Percentiles rank a stretch among this genome's conserved stretches.
Conservation (phyloP, 2,888 invertebrate genomes). For the Nasonia oneida region DNA sequence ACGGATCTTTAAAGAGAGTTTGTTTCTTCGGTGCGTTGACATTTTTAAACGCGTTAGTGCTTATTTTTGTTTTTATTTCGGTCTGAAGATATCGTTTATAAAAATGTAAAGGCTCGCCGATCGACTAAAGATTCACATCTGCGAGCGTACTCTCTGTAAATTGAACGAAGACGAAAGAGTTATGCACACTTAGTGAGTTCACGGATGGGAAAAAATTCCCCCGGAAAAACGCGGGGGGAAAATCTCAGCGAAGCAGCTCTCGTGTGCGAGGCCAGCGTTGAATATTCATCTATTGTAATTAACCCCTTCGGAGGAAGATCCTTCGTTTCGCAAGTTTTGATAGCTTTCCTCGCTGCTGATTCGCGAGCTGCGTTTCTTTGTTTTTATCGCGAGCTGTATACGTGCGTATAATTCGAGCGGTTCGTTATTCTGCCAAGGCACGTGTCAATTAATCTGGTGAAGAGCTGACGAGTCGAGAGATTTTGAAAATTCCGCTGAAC, state of each 20-base stretch:
- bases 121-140: not conserved
- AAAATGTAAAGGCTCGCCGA: not conserved
- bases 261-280: constrained; percentile 62
- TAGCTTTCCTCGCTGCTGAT: constrained; percentile 58
- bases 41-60: not conserved
- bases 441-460: constrained; percentile 4
- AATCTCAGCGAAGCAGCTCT: constrained; percentile 36
- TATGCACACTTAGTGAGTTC: constrained; percentile 30
- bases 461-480: not conserved
- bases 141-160: not conserved
- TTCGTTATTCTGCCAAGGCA: constrained; percentile 55
- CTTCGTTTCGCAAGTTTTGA: constrained; percentile 30
- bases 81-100: no score
- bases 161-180: constrained; percentile 24
- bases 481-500: no score
- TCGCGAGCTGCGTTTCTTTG: constrained; percentile 56
- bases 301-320: constrained; percentile 54
- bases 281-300: constrained; percentile 79
- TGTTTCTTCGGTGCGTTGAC: not conserved
- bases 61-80: not conserved
- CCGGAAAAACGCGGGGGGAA: constrained; percentile 28
- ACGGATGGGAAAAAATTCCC: constrained; percentile 44
- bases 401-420: constrained; percentile 42
- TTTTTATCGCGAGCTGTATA: constrained; percentile 33
- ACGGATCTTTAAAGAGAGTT: not conserved